Base-by-base conservation (phyloP, 2,888 invertebrate genomes). In the Hyles lineata region DNA sequence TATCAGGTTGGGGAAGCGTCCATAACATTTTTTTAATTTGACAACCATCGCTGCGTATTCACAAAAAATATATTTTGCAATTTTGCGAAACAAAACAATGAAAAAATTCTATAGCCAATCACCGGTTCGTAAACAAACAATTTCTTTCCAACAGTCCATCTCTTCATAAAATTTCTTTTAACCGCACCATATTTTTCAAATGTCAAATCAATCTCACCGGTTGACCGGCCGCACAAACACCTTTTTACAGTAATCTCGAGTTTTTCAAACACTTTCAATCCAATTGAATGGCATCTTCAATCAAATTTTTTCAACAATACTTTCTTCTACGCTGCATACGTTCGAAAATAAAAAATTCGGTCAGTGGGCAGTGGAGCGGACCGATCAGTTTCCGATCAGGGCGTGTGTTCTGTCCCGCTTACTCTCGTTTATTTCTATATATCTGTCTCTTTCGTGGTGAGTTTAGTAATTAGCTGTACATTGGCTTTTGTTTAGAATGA, bases 321-420 rank as follows among this genome's bases (percentile, higher is more conserved):
- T 67, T 67, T 67, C 67, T 67, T 67, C 50, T 43, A 23, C 23
- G 43, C 67, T 67, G 43, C 23, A 50, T 50, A 23, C 50, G 50
- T 63, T 63, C 35, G 35, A 81, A 81, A 84, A 87, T 84, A 85
- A 83, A 79, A 89, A 88, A 92, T 93, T 93, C 90, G 92, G 91
- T 83, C 89, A 86, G 88, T 82, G 83, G 76, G 91, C 93, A 90
- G 89, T 94, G 91, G 91, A 83, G 92, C 93, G 90, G 90, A 82
- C 85, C 90, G 92, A 94, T 94, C 94, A 84, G 89, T 87, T 93
- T 93, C 94, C 94, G 90, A 94, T 93, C 93, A 90, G 80, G 75
- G 79, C 70, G 73, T 76, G 71, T 75, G 73, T 71, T 73, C 75
- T 78, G 74, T 89, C 87, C 79, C 87, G 67, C 74, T 91, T 83